phyloP scores from a whole-genome alignment of 2,888 invertebrate species.

The Apamea epomidion region DNA sequence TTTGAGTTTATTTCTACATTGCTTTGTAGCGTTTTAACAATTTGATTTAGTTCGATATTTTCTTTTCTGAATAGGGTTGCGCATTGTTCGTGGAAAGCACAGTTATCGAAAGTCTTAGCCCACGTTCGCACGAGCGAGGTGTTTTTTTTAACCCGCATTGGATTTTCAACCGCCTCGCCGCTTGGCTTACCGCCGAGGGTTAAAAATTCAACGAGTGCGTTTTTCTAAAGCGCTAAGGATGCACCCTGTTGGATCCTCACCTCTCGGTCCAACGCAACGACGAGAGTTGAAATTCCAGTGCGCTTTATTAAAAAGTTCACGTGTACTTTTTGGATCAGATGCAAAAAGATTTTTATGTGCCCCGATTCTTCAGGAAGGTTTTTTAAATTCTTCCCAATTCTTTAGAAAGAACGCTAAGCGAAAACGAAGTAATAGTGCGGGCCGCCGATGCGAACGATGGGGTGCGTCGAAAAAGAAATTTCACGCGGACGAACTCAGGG shows the following conservation, averaged over 20 bases:
- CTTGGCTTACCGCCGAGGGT: not conserved
- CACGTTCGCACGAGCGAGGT: not conserved
- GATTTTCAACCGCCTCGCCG: not conserved
- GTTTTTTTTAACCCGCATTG: not conserved
- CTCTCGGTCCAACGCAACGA: not conserved
- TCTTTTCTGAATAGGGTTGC: not conserved
- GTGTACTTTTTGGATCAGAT: no score
- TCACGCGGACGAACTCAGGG: no score
- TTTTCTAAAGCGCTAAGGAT: not conserved
- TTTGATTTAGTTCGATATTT: not conserved
- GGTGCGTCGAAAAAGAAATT: no score
- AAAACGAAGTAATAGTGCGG: no score
- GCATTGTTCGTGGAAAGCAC: not conserved
- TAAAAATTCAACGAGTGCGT: not conserved
- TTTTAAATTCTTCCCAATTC: no score
- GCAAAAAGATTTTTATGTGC: no score
- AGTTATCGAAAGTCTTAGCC: not conserved
- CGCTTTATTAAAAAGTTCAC: not conserved
- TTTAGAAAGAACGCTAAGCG: no score
- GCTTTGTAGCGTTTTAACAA: conserved; percentile 1
- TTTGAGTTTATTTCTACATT: conserved; percentile 22
- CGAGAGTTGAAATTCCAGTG: not conserved
- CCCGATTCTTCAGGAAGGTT: no score
- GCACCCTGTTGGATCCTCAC: not conserved
- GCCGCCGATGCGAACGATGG: no score